Percentiles rank a stretch among this genome's conserved stretches.
Evolutionary conservation across 2,113 vertebrate species (phyloP).

Genomic region (Heptranchias perlo): DNA sequence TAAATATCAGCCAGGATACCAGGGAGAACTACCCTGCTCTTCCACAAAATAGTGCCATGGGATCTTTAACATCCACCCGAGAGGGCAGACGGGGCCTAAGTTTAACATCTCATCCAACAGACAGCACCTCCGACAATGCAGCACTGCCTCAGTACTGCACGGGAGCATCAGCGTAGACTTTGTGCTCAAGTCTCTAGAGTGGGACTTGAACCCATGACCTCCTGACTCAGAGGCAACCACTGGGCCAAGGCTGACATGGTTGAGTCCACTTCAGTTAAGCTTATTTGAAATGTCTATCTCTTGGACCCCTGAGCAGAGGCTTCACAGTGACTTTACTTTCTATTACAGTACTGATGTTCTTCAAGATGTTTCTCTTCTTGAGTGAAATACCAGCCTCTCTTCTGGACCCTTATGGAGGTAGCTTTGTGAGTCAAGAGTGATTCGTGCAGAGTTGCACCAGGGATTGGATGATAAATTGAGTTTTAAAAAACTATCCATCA

Average conservation of each 20-base stretch:
- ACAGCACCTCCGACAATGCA: not conserved
- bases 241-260: not conserved
- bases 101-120: not conserved
- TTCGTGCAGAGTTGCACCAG: not conserved
- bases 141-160: not conserved
- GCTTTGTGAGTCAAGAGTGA: not conserved
- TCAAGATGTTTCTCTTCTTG: not conserved
- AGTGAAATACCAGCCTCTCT: not conserved
- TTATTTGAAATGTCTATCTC: not conserved
- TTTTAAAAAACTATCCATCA: not conserved
- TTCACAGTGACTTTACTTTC: not conserved
- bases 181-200: not conserved
- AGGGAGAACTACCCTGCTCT: no score
- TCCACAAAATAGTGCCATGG: no score
- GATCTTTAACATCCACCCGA: no score
- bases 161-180: not conserved
- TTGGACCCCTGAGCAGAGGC: not conserved
- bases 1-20: not conserved
- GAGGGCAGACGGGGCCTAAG: not conserved
- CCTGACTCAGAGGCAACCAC: not conserved
- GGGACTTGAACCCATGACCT: not conserved
- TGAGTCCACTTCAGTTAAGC: not conserved
- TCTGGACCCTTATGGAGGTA: not conserved
- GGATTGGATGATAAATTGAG: not conserved
- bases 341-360: not conserved